A percentile compares a stretch with the other conserved stretches of the same genome.
phyloP scores from a whole-genome alignment of 1,140 invertebrate species.

The Linepithema humile region DNA sequence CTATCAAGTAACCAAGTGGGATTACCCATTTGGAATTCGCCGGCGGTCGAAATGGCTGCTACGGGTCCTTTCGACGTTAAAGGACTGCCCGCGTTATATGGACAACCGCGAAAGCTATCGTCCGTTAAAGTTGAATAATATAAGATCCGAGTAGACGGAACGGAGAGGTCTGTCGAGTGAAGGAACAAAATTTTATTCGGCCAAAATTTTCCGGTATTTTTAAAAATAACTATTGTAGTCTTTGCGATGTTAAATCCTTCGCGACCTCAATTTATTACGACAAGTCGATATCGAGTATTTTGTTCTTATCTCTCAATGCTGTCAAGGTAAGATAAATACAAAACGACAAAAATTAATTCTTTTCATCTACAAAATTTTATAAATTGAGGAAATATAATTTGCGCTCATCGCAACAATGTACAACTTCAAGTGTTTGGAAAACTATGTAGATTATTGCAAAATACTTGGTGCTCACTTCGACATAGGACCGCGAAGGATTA shows the following conservation, averaged over 20 bases:
- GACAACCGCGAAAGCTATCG: slow-evolving; percentile 25
- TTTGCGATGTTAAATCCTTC: background rate
- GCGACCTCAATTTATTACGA: too few species aligned
- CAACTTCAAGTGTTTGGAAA: too few species aligned
- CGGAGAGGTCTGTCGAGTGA: background rate
- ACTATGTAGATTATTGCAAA: too few species aligned
- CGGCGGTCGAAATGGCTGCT: background rate
- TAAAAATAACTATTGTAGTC: background rate
- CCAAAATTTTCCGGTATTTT: background rate
- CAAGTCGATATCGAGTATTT: too few species aligned
- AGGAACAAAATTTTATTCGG: background rate
- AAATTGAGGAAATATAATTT: too few species aligned
- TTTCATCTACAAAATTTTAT: too few species aligned
- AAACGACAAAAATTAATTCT: too few species aligned
- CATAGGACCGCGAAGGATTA: too few species aligned
- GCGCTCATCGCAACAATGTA: too few species aligned
- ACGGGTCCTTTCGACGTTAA: background rate
- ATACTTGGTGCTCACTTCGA: too few species aligned
- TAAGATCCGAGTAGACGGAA: background rate
- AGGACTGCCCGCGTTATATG: background rate
- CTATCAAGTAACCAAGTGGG: slow-evolving; percentile 33
- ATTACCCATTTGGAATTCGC: slow-evolving; percentile 33
- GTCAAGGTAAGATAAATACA: too few species aligned
- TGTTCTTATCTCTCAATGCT: too few species aligned
- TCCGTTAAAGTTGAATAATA: background rate